Percentiles rank a stretch among this genome's conserved stretches.
phyloP scores from a whole-genome alignment of 2,113 vertebrate species.

The Onychorhynchus coronatus region DNA sequence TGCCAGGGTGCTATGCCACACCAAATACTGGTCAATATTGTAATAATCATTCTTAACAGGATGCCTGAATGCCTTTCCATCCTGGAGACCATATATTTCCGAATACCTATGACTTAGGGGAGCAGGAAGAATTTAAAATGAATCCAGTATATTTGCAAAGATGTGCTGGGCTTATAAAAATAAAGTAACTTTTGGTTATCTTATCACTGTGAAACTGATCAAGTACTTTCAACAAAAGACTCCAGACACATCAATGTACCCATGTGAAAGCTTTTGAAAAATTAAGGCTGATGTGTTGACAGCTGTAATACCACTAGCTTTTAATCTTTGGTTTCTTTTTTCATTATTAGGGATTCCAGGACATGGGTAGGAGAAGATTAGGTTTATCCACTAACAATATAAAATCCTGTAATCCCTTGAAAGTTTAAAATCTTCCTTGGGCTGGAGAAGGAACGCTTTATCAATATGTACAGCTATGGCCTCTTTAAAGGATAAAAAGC shows the following conservation, averaged over 20 bases:
- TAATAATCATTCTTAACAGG: not conserved
- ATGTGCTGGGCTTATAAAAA: not conserved
- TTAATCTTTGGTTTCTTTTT: conserved; percentile 60
- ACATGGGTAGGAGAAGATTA: conserved; percentile 58
- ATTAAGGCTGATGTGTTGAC: conserved; percentile 62
- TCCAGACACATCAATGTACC: conserved; percentile 7
- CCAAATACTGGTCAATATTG: not conserved
- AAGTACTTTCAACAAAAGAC: conserved; percentile 6
- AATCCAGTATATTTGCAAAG: not conserved
- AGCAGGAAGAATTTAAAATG: not conserved
- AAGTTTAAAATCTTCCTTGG: conserved; percentile 65
- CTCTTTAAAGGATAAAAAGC: conserved; percentile 45
- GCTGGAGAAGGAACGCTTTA: conserved; percentile 36
- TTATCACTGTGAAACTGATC: conserved; percentile 36
- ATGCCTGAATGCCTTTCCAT: not conserved
- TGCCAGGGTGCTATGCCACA: not conserved
- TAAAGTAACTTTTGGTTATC: conserved; percentile 29
- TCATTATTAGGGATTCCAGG: conserved; percentile 60
- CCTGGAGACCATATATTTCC: not conserved
- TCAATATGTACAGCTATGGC: conserved; percentile 54
- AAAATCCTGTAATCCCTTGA: conserved; percentile 66
- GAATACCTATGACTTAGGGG: not conserved
- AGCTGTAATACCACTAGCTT: conserved; percentile 49
- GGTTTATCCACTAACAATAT: conserved; percentile 65
- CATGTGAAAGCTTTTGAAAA: conserved; percentile 56